Evolutionary conservation across 2,797 vertebrate genomes (phyloP).

Genomic region (Crypturellus tataupa): DNA sequence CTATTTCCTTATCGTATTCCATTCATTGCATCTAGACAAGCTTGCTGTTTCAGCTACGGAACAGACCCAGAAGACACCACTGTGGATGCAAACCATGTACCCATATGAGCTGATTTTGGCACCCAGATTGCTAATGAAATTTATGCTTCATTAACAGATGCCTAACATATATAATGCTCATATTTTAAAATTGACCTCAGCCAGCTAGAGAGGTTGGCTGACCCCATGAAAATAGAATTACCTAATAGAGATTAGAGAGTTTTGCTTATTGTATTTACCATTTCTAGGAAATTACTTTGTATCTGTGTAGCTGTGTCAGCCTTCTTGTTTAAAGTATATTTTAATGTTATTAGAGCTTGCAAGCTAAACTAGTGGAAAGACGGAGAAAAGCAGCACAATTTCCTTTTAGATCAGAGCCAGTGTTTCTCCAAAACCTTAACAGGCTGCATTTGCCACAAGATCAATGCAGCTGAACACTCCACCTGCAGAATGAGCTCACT

Average conservation of each 20-base stretch:
- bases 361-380: slow-evolving; percentile 66
- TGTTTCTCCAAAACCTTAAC: slow-evolving; percentile 70
- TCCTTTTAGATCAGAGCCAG: slow-evolving; percentile 66
- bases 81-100: slow-evolving; percentile 54
- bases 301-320: slow-evolving; percentile 30
- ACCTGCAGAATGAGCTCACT: slow-evolving; percentile 77
- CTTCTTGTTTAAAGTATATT: slow-evolving; percentile 30
- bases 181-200: slow-evolving; percentile 73
- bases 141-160: slow-evolving; percentile 72
- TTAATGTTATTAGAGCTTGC: slow-evolving; percentile 71
- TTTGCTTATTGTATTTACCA: slow-evolving; percentile 75
- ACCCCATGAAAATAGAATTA: slow-evolving; percentile 72
- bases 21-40: background rate
- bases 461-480: slow-evolving; percentile 74
- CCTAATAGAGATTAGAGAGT: slow-evolving; percentile 63
- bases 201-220: slow-evolving; percentile 45
- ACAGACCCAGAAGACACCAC: slow-evolving; percentile 42
- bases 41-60: slow-evolving; percentile 37
- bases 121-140: slow-evolving; percentile 62
- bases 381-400: slow-evolving; percentile 71
- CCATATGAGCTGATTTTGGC: slow-evolving; percentile 74
- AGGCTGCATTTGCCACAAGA: slow-evolving; percentile 43
- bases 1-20: background rate
- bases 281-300: slow-evolving; percentile 74
- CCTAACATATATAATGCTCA: slow-evolving; percentile 52